Conservation (phyloP, 1,140 invertebrate genomes). For the Marisa cornuarietis region DNA sequence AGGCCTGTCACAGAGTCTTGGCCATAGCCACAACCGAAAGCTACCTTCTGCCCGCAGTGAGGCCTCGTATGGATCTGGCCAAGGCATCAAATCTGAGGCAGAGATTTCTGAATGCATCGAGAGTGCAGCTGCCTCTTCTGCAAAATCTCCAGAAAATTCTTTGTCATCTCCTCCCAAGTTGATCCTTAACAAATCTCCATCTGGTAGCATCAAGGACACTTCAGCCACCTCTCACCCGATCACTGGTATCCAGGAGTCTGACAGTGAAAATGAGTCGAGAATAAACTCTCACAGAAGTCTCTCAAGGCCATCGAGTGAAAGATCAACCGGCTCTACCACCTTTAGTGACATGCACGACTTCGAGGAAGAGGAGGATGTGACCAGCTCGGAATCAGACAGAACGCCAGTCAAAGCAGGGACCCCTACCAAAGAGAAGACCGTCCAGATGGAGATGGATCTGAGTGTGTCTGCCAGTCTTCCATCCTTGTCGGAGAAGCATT, state of each 20-base stretch:
- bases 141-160: constrained; percentile 9
- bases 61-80: constrained; percentile 11
- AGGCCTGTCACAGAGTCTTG: constrained; percentile 30
- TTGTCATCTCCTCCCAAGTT: constrained; percentile 13
- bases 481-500: constrained; percentile 38
- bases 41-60: constrained; percentile 34
- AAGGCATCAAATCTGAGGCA: constrained; percentile 15
- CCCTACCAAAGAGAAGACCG: constrained; percentile 1
- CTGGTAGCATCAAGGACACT: not conserved
- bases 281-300: constrained; percentile 33
- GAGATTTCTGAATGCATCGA: constrained; percentile 44
- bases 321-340: constrained; percentile 28
- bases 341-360: constrained; percentile 25
- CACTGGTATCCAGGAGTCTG: constrained; percentile 36
- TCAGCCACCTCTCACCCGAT: not conserved
- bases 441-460: constrained; percentile 40
- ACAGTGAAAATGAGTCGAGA: constrained; percentile 43
- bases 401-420: constrained; percentile 19
- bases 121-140: constrained; percentile 19
- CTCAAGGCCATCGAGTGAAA: constrained; percentile 51
- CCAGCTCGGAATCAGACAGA: constrained; percentile 33
- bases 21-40: constrained; percentile 27
- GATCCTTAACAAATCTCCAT: constrained; percentile 8
- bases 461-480: constrained; percentile 42
- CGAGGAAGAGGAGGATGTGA: constrained; percentile 38